Percentiles rank a stretch among this genome's conserved stretches.
Conservation (phyloP, 2,113 vertebrate genomes). For the Nothobranchius kuhntae region DNA sequence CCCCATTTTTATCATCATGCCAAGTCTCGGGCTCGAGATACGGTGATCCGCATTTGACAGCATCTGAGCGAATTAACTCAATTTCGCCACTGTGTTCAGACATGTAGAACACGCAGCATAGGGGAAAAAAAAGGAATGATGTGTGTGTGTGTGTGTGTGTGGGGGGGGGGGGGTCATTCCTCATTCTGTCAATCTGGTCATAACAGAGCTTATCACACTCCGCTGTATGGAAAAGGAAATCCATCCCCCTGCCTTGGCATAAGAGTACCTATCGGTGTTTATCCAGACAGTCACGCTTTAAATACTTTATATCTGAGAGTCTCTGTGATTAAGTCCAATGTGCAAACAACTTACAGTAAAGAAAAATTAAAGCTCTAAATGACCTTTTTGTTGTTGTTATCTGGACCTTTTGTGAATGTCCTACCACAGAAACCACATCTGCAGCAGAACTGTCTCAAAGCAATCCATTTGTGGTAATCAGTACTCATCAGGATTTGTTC, state of each 20-base stretch:
- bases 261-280: constrained; percentile 46
- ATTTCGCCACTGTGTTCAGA: constrained; percentile 55
- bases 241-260: constrained; percentile 36
- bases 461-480: not conserved
- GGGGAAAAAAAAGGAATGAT: constrained; percentile 21
- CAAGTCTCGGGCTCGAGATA: constrained; percentile 44
- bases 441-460: not conserved
- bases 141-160: too few relatives aligned
- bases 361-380: constrained; percentile 38
- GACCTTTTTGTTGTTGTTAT: constrained; percentile 32
- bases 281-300: constrained; percentile 32
- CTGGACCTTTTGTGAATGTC: constrained; percentile 10
- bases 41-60: constrained; percentile 62
- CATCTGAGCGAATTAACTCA: constrained; percentile 67
- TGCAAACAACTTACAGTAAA: constrained; percentile 16
- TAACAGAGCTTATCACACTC: constrained; percentile 59
- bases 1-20: constrained; percentile 28
- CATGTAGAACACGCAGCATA: constrained; percentile 65
- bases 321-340: constrained; percentile 13
- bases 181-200: constrained; percentile 51
- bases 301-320: constrained; percentile 23
- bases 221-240: constrained; percentile 48
- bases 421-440: not conserved
- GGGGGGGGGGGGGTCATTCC: constrained; percentile 16
- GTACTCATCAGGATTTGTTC: not conserved